These are phyloP conservation scores for Phrynocephalus guinanensis DNA, from an alignment of 2,797 vertebrate species.

Conservation along the genomic window DNA sequence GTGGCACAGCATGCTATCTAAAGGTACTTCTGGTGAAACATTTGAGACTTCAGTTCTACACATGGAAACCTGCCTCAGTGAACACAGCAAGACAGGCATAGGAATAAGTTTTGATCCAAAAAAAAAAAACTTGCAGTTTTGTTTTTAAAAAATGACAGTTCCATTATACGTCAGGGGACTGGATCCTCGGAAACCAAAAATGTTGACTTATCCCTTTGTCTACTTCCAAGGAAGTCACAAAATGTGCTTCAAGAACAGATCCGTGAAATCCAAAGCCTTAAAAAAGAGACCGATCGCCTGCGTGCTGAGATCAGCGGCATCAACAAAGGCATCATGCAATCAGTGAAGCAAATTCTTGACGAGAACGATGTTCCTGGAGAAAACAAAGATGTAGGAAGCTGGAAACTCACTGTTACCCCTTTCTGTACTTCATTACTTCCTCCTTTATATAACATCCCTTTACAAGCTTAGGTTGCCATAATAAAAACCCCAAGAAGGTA, in stretches of 20 bases:
- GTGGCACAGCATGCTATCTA: not conserved
- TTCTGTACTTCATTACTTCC: not conserved
- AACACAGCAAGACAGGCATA: not conserved
- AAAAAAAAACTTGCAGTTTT: not conserved
- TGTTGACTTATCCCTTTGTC: not conserved
- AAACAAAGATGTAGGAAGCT: constrained; percentile 37
- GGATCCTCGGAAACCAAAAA: not conserved
- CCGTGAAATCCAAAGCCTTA: constrained; percentile 20
- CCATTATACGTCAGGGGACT: not conserved
- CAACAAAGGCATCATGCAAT: not conserved
- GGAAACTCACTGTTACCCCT: not conserved
- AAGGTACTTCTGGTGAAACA: not conserved
- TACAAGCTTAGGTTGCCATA: not conserved
- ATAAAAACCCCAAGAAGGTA: not conserved
- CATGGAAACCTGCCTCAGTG: not conserved
- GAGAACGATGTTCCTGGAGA: constrained; percentile 39
- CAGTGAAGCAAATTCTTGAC: constrained; percentile 23
- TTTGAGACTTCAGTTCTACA: not conserved
- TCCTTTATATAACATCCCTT: not conserved
- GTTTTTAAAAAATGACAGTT: not conserved
- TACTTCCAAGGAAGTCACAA: constrained; percentile 37
- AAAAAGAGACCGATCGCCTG: not conserved
- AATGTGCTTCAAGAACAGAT: constrained; percentile 24
- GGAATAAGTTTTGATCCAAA: no score
- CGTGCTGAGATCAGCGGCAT: not conserved